phyloP scores from a whole-genome alignment of 2,113 vertebrate species.

The Cyprinodon variegatus region DNA sequence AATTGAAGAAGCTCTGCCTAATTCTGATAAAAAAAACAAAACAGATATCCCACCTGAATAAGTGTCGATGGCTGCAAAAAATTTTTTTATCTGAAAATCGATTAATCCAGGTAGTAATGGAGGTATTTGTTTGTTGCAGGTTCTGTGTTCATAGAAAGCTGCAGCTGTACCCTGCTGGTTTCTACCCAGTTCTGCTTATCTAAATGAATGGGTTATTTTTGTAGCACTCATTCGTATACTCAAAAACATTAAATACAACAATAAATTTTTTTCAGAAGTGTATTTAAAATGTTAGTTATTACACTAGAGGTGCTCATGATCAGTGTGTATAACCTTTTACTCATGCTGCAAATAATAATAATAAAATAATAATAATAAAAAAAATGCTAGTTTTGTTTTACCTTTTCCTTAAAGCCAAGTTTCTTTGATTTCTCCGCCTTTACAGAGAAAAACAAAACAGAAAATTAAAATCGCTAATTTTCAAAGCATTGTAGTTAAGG shows the following conservation, averaged over 20 bases:
- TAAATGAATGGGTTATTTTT: background rate
- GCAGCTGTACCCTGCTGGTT: too few relatives aligned
- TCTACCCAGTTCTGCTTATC: background rate
- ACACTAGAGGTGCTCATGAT: background rate
- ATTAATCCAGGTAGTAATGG: background rate
- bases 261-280: background rate
- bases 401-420: constrained; percentile 70
- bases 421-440: constrained; percentile 72
- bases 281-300: background rate
- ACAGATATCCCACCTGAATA: too few relatives aligned
- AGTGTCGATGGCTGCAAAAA: background rate
- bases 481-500: too few relatives aligned
- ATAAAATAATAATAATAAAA: too few relatives aligned
- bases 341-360: too few relatives aligned
- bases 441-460: constrained; percentile 1
- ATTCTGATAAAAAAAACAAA: too few relatives aligned
- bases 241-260: background rate
- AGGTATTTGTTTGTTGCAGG: background rate
- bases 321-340: too few relatives aligned
- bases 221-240: background rate
- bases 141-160: background rate
- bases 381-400: constrained; percentile 10
- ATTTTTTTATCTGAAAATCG: too few relatives aligned
- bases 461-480: background rate
- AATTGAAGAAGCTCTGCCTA: too few relatives aligned